A percentile compares a stretch with the other conserved stretches of the same genome.
Conservation (phyloP, 2,113 vertebrate genomes). For the Thamnaconus septentrionalis region DNA sequence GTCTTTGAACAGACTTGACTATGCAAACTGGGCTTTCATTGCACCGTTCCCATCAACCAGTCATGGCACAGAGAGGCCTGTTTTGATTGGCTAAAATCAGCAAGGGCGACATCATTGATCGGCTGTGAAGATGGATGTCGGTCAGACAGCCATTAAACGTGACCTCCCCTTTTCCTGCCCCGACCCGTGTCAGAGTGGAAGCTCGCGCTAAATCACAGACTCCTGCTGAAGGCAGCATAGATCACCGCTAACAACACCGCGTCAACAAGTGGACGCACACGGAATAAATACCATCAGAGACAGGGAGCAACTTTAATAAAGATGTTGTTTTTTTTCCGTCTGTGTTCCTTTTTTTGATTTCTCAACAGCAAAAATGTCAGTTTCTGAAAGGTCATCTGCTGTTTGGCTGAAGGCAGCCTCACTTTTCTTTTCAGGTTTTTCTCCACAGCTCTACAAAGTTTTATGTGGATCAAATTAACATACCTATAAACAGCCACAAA, state of each 20-base stretch:
- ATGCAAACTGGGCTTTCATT: conserved; percentile 18
- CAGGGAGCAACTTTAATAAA: conserved; percentile 51
- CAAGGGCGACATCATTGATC: conserved; percentile 58
- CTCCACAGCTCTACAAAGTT: too few relatives aligned
- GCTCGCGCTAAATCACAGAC: conserved; percentile 58
- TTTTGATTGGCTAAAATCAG: conserved; percentile 44
- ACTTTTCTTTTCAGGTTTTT: too few relatives aligned
- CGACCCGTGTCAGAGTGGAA: conserved; percentile 43
- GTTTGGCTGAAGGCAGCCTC: conserved; percentile 2
- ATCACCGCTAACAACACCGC: conserved; percentile 54
- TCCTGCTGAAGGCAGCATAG: conserved; percentile 58
- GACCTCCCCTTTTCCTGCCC: conserved; percentile 22
- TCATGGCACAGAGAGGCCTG: not conserved
- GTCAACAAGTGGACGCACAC: conserved; percentile 51
- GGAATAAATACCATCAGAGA: conserved; percentile 51
- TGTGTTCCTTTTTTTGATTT: conserved; percentile 12
- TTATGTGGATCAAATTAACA: too few relatives aligned
- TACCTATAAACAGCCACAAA: too few relatives aligned
- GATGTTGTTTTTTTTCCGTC: conserved; percentile 10
- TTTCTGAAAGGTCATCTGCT: conserved; percentile 42
- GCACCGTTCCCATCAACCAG: conserved; percentile 12
- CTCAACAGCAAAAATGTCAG: conserved; percentile 22
- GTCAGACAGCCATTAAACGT: conserved; percentile 54
- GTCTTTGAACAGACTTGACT: conserved; percentile 2
- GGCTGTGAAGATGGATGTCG: conserved; percentile 51